Percentiles rank a stretch among this genome's conserved stretches.
Conservation (phyloP, 2,888 invertebrate species). For the Pollenia griseotomentosa region DNA sequence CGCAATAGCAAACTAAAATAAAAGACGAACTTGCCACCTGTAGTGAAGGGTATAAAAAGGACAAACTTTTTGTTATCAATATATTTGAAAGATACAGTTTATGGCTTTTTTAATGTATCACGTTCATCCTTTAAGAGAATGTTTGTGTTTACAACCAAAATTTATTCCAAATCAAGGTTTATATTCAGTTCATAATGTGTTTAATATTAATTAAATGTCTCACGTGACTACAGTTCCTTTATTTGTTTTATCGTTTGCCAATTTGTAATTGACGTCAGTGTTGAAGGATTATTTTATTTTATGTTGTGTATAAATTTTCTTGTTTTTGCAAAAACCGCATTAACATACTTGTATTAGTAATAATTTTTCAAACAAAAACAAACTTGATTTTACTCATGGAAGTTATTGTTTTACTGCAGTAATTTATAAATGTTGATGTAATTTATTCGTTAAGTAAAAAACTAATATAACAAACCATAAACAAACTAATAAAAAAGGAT, state of each 20-base stretch:
- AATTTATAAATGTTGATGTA: conserved; percentile 15
- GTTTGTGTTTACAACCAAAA: background rate
- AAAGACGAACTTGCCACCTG: no score
- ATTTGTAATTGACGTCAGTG: conserved; percentile 44
- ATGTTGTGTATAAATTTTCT: background rate
- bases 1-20: no score
- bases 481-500: background rate
- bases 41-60: no score
- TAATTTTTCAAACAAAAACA: conserved; percentile 15
- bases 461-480: conserved; percentile 16
- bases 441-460: conserved; percentile 11
- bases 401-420: conserved; percentile 20
- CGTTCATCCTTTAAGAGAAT: background rate
- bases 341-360: conserved; percentile 38
- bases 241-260: conserved; percentile 44
- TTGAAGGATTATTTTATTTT: conserved; percentile 2
- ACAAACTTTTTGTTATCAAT: no score
- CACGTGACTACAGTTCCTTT: conserved; percentile 23
- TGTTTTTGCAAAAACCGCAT: conserved; percentile 33
- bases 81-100: background rate
- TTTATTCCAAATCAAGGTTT: conserved; percentile 31
- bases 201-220: conserved; percentile 52
- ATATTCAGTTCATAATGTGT: conserved; percentile 8
- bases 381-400: background rate
- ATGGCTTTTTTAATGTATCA: conserved; percentile 2